phyloP scores from a whole-genome alignment of 2,113 vertebrate species.

The Cettia cetti region DNA sequence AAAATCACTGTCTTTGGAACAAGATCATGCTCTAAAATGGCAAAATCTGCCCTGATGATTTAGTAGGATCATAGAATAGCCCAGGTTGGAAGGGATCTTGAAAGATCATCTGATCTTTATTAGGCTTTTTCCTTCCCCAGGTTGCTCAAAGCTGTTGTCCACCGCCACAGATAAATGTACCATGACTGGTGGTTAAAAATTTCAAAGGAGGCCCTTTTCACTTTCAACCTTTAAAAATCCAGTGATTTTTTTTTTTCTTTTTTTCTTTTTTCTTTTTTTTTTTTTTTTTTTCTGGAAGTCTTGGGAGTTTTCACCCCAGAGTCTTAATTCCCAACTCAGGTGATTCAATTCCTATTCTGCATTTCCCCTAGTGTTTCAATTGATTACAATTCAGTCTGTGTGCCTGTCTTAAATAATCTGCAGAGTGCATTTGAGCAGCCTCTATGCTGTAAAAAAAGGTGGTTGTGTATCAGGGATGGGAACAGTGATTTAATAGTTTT shows the following conservation, averaged over 20 bases:
- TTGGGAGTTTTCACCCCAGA: neutral
- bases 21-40: neutral
- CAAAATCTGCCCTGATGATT: neutral
- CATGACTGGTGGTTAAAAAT: neutral
- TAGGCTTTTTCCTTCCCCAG: neutral
- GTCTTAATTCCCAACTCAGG: neutral
- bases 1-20: neutral
- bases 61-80: neutral
- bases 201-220: neutral
- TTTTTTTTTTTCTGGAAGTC: neutral
- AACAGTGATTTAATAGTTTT: neutral
- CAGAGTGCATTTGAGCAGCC: neutral
- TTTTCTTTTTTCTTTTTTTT: neutral
- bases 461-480: neutral
- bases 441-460: neutral
- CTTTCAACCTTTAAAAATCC: neutral
- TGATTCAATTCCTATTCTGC: neutral
- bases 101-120: neutral
- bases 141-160: neutral
- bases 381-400: neutral
- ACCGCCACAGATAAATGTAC: neutral
- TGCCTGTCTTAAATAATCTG: neutral
- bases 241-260: neutral
- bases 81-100: neutral
- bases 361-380: neutral